A percentile compares a stretch with the other conserved stretches of the same genome.
Conservation (phyloP, 2,888 invertebrate species). For the Nomada flava region DNA sequence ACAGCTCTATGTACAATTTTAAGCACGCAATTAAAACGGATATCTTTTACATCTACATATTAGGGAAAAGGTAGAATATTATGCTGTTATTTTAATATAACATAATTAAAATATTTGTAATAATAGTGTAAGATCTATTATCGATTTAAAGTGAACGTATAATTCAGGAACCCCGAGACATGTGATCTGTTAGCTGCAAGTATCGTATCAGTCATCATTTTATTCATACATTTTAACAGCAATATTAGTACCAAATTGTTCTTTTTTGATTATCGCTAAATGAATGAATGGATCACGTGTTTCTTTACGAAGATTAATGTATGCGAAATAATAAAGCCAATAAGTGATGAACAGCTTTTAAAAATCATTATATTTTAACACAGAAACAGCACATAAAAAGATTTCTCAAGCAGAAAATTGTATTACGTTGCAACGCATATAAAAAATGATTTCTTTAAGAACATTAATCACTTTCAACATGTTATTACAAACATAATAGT, state of each 20-base stretch:
- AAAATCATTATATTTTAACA: not conserved
- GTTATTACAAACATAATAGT: too few relatives aligned
- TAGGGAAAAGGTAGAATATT: too few relatives aligned
- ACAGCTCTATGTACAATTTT: too few relatives aligned
- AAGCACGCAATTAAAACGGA: too few relatives aligned
- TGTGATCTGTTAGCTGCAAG: not conserved
- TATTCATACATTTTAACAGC: not conserved
- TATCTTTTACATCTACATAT: too few relatives aligned
- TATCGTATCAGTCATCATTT: not conserved
- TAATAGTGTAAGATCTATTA: too few relatives aligned
- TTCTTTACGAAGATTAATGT: conserved; percentile 4
- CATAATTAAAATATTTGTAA: too few relatives aligned
- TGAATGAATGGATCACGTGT: not conserved
- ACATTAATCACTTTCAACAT: too few relatives aligned
- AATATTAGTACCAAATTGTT: not conserved
- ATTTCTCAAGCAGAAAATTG: not conserved
- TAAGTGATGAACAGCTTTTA: not conserved
- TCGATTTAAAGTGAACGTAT: too few relatives aligned
- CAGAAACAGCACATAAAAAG: not conserved
- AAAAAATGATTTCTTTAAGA: too few relatives aligned
- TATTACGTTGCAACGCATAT: too few relatives aligned
- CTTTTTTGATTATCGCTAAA: not conserved
- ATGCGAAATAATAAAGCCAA: not conserved
- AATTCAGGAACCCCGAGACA: not conserved
- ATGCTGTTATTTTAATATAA: too few relatives aligned